These are phyloP conservation scores for Ptiloglossa arizonensis DNA, from an alignment of 1,140 invertebrate genomes.

Conservation along the genomic window DNA sequence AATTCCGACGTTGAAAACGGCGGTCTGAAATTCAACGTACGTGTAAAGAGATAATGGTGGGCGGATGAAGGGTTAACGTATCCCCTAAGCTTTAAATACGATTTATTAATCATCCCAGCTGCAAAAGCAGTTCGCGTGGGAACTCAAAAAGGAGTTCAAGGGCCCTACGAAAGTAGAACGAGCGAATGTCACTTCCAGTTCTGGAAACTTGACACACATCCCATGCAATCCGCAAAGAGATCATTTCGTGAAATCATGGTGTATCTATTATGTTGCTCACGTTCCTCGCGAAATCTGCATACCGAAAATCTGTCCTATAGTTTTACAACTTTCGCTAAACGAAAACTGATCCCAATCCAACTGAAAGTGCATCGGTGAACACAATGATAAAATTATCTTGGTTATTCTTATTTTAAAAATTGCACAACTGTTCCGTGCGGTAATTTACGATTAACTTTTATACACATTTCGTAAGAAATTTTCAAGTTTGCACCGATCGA, in stretches of 20 bases:
- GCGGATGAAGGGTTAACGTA: slow-evolving; percentile 3
- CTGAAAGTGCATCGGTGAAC: no score
- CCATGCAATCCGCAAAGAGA: not conserved
- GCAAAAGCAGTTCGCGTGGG: slow-evolving; percentile 20
- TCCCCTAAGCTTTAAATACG: not conserved
- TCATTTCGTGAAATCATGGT: not conserved
- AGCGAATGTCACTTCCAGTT: slow-evolving; percentile 56
- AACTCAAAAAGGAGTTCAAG: slow-evolving; percentile 56
- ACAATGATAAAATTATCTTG: no score
- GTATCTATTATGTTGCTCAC: not conserved
- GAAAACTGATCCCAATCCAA: no score
- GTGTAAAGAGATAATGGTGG: not conserved
- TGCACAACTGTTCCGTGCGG: no score
- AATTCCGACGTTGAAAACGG: no score
- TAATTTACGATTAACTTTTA: no score
- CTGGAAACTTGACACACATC: slow-evolving; percentile 42
- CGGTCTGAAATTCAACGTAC: not conserved
- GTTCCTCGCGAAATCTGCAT: not conserved
- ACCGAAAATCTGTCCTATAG: not conserved
- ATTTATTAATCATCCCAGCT: not conserved
- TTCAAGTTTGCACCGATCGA: no score
- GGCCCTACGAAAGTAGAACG: slow-evolving; percentile 38
- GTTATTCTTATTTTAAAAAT: no score
- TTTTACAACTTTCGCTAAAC: no score
- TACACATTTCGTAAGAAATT: no score